Conservation (phyloP, 2,113 vertebrate genomes). For the Helogale parvula region DNA sequence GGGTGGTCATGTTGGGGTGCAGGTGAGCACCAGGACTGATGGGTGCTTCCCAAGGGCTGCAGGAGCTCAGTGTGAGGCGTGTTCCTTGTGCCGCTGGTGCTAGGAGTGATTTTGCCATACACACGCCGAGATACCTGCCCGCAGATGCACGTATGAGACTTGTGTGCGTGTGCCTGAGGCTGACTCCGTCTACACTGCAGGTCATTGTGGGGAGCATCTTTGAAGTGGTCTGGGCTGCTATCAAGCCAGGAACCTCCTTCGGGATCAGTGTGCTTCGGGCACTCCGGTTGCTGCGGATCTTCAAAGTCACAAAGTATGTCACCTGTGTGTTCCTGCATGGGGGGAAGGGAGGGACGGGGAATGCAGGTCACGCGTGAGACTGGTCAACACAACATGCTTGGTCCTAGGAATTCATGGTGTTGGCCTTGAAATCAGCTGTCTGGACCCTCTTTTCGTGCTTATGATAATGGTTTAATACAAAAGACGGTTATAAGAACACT, state of each 20-base stretch:
- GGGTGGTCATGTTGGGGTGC: not conserved
- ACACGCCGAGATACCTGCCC: accelerated
- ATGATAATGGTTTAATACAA: not conserved
- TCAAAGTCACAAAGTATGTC: slow-evolving; percentile 98
- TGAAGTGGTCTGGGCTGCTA: slow-evolving; percentile 96
- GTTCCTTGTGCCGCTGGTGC: accelerated
- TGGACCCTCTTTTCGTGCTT: not conserved
- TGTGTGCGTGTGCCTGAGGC: not conserved
- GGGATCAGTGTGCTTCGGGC: slow-evolving; percentile 97
- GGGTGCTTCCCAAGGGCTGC: not conserved
- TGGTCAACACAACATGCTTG: accelerated
- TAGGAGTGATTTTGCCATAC: not conserved
- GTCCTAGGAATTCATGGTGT: accelerated
- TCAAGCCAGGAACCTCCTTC: slow-evolving; percentile 96
- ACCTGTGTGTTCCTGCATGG: accelerated
- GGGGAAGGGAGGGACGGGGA: no score
- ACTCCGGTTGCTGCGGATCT: slow-evolving; percentile 94
- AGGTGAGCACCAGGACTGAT: accelerated
- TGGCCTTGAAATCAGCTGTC: accelerated
- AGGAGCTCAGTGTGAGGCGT: not conserved
- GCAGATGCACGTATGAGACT: accelerated
- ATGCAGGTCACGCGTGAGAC: accelerated
- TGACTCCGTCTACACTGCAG: slow-evolving; percentile 77
- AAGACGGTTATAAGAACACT: no score
- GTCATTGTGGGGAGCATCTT: slow-evolving; percentile 98